A percentile compares a stretch with the other conserved stretches of the same genome.
These are phyloP conservation scores for Hemicordylus capensis DNA, from an alignment of 2,113 vertebrate species.

Conservation along the genomic window DNA sequence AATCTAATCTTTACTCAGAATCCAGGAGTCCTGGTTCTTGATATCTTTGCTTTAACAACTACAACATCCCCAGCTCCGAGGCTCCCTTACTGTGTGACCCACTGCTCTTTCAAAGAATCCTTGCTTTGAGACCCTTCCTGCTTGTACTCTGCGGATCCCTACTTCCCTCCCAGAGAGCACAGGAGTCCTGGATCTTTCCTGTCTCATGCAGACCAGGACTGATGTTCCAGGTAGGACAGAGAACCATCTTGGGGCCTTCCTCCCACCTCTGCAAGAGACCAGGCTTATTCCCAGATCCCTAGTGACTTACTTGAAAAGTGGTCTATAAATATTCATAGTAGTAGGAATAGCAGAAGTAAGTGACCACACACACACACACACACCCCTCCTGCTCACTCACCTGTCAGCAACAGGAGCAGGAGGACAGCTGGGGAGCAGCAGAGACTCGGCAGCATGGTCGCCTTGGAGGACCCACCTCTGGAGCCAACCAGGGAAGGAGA, in stretches of 20 bases:
- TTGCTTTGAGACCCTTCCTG: not conserved
- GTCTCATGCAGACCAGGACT: not conserved
- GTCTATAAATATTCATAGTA: too few relatives aligned
- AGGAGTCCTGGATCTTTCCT: too few relatives aligned
- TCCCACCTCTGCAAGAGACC: too few relatives aligned
- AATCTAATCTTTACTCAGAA: not conserved
- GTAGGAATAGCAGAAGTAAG: too few relatives aligned
- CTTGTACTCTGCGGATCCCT: not conserved
- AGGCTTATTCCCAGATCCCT: not conserved
- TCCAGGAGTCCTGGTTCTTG: not conserved
- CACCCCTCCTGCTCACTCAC: not conserved
- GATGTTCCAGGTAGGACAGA: not conserved
- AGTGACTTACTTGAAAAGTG: too few relatives aligned
- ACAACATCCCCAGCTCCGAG: not conserved
- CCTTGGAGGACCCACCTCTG: not conserved
- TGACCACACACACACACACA: not conserved
- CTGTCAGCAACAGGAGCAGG: constrained; percentile 10
- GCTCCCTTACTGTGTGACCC: too few relatives aligned
- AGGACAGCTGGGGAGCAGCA: not conserved
- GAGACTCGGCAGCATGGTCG: not conserved
- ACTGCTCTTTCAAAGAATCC: not conserved
- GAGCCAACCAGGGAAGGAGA: not conserved
- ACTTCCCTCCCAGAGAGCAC: not conserved
- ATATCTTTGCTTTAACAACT: not conserved
- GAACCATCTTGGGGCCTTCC: not conserved